phyloP scores from a whole-genome alignment of 2,113 vertebrate genomes.

The Noturus placidus region DNA sequence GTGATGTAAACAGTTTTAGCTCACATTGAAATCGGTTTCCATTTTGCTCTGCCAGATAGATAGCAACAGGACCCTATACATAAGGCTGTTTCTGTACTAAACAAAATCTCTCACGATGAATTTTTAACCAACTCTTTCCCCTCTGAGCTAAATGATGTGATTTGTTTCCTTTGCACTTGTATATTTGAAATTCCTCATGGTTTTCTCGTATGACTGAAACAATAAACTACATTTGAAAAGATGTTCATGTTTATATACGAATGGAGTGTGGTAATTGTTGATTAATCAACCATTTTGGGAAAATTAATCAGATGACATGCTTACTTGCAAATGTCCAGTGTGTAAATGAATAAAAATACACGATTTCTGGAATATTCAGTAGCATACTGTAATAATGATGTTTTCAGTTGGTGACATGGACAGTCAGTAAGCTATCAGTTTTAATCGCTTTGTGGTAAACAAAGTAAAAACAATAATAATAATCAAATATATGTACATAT shows the following conservation, averaged over 20 bases:
- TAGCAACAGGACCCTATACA: not conserved
- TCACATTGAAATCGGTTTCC: slow-evolving; percentile 16
- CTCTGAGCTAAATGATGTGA: not conserved
- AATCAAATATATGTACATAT: not conserved
- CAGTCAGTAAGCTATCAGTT: not conserved
- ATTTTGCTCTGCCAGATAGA: not conserved
- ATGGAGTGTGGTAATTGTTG: not conserved
- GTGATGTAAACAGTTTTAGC: not conserved
- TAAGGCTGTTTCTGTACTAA: not conserved
- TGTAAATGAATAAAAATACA: not conserved
- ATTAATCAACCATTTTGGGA: not conserved
- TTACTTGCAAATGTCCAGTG: not conserved
- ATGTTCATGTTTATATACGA: slow-evolving; percentile 2
- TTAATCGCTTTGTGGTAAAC: not conserved
- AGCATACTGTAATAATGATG: not conserved
- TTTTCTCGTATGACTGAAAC: slow-evolving; percentile 31
- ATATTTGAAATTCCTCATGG: slow-evolving; percentile 18
- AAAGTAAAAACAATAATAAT: not conserved
- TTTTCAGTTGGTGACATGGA: not conserved
- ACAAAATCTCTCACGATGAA: not conserved
- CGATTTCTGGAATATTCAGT: not conserved
- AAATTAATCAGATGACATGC: not conserved
- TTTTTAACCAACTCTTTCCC: slow-evolving; percentile 14
- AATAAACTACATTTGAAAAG: slow-evolving; percentile 49
- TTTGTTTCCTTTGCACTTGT: slow-evolving; percentile 15